Base-by-base conservation (phyloP, 2,888 invertebrate species). In the Dyspetes luteomarginatus region DNA sequence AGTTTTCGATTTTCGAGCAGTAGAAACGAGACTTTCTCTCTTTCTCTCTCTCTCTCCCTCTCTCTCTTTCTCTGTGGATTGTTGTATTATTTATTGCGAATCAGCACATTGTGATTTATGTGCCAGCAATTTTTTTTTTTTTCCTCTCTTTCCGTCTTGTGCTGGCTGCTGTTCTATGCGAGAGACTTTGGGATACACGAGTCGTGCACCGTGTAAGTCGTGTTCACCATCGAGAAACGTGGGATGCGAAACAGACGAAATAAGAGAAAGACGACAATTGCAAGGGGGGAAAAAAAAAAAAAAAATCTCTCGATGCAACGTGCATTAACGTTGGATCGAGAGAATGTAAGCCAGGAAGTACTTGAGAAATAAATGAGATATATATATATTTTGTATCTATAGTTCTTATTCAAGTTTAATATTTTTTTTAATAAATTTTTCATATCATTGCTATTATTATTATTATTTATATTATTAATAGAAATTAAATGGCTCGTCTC, bases 91-190 rank as follows among this genome's bases (percentile, higher is more conserved):
- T 86, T 86, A 87, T 87, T 85, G 80, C 85, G 86, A 84, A 87
- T 87, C 86, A 85, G 86, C 85, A 69, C 84, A 64, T 85, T 82
- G 79, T 86, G 87, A 87, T 86, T 87, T 85, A 87, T 85, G 83
- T 69, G 68, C 74, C 81, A 80, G 78, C 65, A 71, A 58, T 56
- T 79, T 68, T 77, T 55, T 72, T 65, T 77, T 76, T 77, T 64
- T 41, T 43, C 15, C 30, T 41, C 36, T 58, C 52, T 71, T 19
- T 58, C 72, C 55, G 50, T 55, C 48, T 71, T 64, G 45, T 1
- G 5, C 50, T 22, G 28, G 81, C 82, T 83, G 73, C 82, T 79
- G 81, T 83, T 83, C 74, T 69, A 75, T 79, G 62, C 78, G 71
- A 50, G 73, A 77, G 73, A 77, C 77, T 77, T 73, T 64, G 22